Evolutionary conservation across 2,888 invertebrate species (phyloP).

Genomic region (Tetramorium bicarinatum): DNA sequence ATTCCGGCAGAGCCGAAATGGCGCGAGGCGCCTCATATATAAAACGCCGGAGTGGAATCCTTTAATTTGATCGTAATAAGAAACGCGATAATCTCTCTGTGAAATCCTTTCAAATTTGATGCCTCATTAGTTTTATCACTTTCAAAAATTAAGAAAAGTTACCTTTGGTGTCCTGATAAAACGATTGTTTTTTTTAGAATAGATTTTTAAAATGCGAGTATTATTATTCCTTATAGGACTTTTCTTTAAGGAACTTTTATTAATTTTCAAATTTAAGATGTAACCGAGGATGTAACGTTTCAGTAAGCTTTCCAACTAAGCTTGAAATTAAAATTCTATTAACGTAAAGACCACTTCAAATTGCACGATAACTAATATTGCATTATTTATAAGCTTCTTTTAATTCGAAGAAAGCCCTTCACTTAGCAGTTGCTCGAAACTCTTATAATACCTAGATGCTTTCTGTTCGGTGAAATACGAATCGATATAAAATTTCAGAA

Average conservation of each 20-base stretch:
- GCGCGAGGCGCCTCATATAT: constrained; percentile 3
- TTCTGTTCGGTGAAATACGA: not conserved
- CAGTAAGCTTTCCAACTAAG: not conserved
- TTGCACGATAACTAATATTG: constrained; percentile 23
- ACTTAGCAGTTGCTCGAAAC: constrained; percentile 9
- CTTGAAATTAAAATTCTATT: constrained; percentile 43
- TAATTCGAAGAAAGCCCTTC: constrained; percentile 18
- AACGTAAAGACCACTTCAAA: constrained; percentile 31
- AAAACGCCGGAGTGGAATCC: constrained; percentile 18
- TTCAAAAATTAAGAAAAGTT: not conserved
- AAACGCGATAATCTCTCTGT: constrained; percentile 21
- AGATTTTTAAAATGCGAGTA: not conserved
- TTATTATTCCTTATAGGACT: not conserved
- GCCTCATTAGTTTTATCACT: not conserved
- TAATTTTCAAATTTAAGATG: not conserved
- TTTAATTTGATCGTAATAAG: constrained; percentile 49
- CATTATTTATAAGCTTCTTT: constrained; percentile 45
- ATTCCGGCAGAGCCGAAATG: constrained; percentile 35
- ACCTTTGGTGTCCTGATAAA: not conserved
- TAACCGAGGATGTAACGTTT: not conserved
- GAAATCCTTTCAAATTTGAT: not conserved
- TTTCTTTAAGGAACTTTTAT: not conserved
- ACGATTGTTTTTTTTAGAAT: not conserved
- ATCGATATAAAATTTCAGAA: constrained; percentile 9
- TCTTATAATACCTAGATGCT: not conserved